Conservation (phyloP, 92 coral and sea anemone genomes). For the Porites divaricata region DNA sequence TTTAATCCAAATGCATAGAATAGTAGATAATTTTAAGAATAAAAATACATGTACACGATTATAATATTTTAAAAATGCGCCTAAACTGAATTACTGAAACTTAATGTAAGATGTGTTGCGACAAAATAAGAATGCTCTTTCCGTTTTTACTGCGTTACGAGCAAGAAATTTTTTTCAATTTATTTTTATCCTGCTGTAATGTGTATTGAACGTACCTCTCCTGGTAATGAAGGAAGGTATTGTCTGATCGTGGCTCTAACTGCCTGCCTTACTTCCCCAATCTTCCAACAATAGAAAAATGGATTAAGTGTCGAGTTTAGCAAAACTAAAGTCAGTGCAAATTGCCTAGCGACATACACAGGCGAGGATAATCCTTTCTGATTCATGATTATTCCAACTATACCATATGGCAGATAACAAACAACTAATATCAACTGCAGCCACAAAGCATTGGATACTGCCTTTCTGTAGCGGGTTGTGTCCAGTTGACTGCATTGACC, state of each 20-base stretch:
- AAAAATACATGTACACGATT: too few species aligned
- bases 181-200: not conserved
- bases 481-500: not conserved
- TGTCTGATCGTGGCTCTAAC: not conserved
- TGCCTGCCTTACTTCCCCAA: slow-evolving; percentile 3
- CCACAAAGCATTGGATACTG: slow-evolving; percentile 10
- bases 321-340: not conserved
- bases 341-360: not conserved
- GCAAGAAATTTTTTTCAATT: too few species aligned
- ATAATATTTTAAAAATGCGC: too few species aligned
- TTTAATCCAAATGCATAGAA: too few species aligned
- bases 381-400: not conserved
- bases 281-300: slow-evolving; percentile 34
- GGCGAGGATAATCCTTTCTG: not conserved
- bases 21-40: too few species aligned
- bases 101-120: too few species aligned
- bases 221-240: not conserved
- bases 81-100: too few species aligned
- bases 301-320: slow-evolving; percentile 33
- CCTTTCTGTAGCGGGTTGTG: not conserved
- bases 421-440: slow-evolving; percentile 1
- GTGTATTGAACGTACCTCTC: not conserved
- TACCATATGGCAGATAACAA: slow-evolving; percentile 9
- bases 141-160: too few species aligned
- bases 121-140: too few species aligned